These are phyloP conservation scores for Xyrichtys novacula DNA, from an alignment of 2,797 vertebrate genomes.

Conservation along the genomic window DNA sequence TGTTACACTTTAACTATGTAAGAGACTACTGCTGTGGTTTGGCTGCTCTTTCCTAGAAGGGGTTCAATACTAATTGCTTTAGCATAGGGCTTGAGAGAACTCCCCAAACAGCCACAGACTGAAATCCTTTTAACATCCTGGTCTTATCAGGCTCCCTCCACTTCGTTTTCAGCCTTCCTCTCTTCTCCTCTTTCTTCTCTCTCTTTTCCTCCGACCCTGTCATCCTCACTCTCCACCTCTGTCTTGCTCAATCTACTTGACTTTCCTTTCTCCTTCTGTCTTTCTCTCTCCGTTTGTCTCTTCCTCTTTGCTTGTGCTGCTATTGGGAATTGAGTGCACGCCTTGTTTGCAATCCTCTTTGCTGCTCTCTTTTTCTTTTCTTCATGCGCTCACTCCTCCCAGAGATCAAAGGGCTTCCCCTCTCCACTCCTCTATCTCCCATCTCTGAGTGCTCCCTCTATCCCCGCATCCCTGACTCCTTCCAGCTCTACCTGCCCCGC, in stretches of 20 bases:
- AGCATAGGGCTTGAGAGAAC: constrained; percentile 76
- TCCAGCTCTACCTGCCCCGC: constrained; percentile 64
- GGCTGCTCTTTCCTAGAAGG: constrained; percentile 77
- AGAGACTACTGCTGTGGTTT: constrained; percentile 72
- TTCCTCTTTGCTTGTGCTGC: constrained; percentile 38
- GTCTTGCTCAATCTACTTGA: constrained; percentile 60
- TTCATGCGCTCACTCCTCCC: constrained; percentile 73
- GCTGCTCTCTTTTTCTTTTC: constrained; percentile 70
- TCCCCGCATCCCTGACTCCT: constrained; percentile 49
- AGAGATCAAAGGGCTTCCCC: constrained; percentile 86
- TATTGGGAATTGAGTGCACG: constrained; percentile 75
- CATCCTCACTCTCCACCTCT: constrained; percentile 50
- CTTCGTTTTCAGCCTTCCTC: constrained; percentile 62
- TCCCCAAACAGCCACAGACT: constrained; percentile 76
- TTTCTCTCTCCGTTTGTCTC: constrained; percentile 48
- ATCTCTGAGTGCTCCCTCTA: constrained; percentile 61
- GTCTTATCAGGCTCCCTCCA: constrained; percentile 75
- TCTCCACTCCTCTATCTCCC: constrained; percentile 72
- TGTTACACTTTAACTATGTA: constrained; percentile 76
- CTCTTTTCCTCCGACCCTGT: constrained; percentile 46
- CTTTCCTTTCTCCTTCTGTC: constrained; percentile 54
- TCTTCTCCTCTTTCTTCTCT: constrained; percentile 25
- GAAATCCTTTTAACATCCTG: constrained; percentile 81
- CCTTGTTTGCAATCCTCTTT: constrained; percentile 77
- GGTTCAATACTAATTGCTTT: constrained; percentile 87